A percentile compares a stretch with the other conserved stretches of the same genome.
These are phyloP conservation scores for Phania funesta DNA, from an alignment of 2,888 invertebrate species.

Conservation along the genomic window DNA sequence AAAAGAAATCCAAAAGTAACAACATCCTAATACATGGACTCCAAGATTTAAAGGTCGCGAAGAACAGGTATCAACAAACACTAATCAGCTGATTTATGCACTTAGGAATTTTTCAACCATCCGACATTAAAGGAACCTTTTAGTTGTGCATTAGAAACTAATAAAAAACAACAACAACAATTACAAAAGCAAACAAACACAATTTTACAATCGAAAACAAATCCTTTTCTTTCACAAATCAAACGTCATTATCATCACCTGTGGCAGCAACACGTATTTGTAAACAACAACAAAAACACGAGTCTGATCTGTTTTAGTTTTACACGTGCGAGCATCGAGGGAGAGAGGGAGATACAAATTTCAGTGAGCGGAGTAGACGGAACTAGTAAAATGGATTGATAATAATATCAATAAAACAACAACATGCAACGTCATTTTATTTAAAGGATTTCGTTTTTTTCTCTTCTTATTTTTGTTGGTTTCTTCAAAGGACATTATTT, in stretches of 20 bases:
- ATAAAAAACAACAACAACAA: slow-evolving; percentile 43
- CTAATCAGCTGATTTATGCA: slow-evolving; percentile 67
- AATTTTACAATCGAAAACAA: slow-evolving; percentile 18
- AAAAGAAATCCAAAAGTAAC: slow-evolving; percentile 55
- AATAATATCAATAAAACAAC: slow-evolving; percentile 26
- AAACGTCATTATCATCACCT: slow-evolving; percentile 34
- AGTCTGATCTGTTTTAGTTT: slow-evolving; percentile 18
- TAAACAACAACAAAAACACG: slow-evolving; percentile 36
- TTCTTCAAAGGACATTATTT: neutral
- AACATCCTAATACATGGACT: slow-evolving; percentile 49
- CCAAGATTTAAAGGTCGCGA: slow-evolving; percentile 30
- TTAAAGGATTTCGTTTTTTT: neutral
- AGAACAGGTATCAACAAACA: slow-evolving; percentile 47
- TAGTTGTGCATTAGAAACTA: slow-evolving; percentile 42
- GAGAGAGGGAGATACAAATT: slow-evolving; percentile 19
- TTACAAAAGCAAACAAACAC: slow-evolving; percentile 6
- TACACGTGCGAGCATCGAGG: slow-evolving; percentile 64
- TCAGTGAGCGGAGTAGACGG: slow-evolving; percentile 20
- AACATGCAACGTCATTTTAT: slow-evolving; percentile 47
- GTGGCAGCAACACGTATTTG: slow-evolving; percentile 15
- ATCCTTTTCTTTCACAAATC: slow-evolving; percentile 36
- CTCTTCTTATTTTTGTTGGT: too few species aligned
- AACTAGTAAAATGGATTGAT: slow-evolving; percentile 53
- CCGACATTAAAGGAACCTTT: slow-evolving; percentile 15
- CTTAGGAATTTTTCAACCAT: slow-evolving; percentile 21